phyloP scores from a whole-genome alignment of 1,140 invertebrate genomes.

The Ericerus pela region DNA sequence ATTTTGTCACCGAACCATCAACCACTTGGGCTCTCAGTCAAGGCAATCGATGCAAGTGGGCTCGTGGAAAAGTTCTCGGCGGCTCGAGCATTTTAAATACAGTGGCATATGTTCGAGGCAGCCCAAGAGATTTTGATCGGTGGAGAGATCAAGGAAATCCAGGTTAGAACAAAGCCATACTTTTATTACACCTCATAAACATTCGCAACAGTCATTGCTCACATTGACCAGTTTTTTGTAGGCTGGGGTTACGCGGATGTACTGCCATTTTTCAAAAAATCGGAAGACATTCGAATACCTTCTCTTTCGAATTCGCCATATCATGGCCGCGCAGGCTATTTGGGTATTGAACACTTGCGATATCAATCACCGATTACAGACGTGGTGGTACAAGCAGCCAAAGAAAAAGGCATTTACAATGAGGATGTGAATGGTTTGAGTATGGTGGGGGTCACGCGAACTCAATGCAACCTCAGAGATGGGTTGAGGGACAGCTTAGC shows the following conservation, averaged over 20 bases:
- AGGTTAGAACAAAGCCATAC: too few species aligned
- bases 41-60: conserved; percentile 50
- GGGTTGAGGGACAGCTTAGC: conserved; percentile 45
- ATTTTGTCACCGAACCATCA: conserved; percentile 50
- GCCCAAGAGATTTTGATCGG: conserved; percentile 49
- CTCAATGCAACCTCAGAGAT: conserved; percentile 29
- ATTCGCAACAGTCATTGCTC: too few species aligned
- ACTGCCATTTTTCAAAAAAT: conserved; percentile 67
- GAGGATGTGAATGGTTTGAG: conserved; percentile 57
- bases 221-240: too few species aligned
- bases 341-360: conserved; percentile 46
- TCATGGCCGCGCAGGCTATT: conserved; percentile 42
- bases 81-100: conserved; percentile 69
- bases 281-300: conserved; percentile 49
- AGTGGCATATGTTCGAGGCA: conserved; percentile 60
- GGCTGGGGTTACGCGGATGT: conserved; percentile 76
- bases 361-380: conserved; percentile 43
- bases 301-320: conserved; percentile 34
- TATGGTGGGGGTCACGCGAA: conserved; percentile 47
- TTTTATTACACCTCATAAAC: too few species aligned
- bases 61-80: conserved; percentile 50
- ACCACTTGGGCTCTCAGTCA: conserved; percentile 46
- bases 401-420: conserved; percentile 50
- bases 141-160: conserved; percentile 60
- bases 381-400: conserved; percentile 49